Base-by-base conservation (phyloP, 2,888 invertebrate species). In the Caenorhabditis uteleia region DNA sequence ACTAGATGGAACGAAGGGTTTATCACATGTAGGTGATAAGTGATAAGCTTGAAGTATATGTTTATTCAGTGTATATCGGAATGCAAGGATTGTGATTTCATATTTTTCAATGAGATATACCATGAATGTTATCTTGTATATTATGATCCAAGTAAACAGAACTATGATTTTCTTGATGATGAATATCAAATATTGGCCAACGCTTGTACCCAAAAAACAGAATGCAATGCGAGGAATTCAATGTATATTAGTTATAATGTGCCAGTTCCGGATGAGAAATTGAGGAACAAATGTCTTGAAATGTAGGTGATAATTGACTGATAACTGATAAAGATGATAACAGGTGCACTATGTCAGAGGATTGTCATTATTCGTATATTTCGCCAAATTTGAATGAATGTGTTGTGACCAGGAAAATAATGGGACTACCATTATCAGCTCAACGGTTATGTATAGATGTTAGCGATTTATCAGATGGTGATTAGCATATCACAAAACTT, bases 121-220 rank as follows among this genome's bases (percentile, higher is more conserved):
- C 44, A 46, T n/a, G 62, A 68, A 23, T 68, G 68, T 21, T 68
- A 53, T 29, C 27, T 51, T 14, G 62, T 68, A 8, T 34, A 50
- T 43, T 40, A 46, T 31, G 57, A 58, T 38, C 55, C 55, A 3
- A 20, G 50, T n/a, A 59, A 59, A 27, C 62, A 62, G 34, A 29
- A 42, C 1, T 36, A 62, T 7, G 62, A 68, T 29, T 68, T 68
- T 48, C 38, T 68, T 10, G 57, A 68, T 27, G 62, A 68, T 25
- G 62, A 68, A 18, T 68, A 62, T 53, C 65, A 65, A 31, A 40
- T 65, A 2, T 33, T 64, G 6, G 39, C 66, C 0, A 60, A 56
- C 38, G 48, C 47, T 7, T 67, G 60, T 20, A 43, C 44, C 18
- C 42, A 53, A 18, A 39, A 40, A 10, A 57, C 48, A 20, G 29